A percentile compares a stretch with the other conserved stretches of the same genome.
phyloP scores from a whole-genome alignment of 2,888 invertebrate species.

The Sphecodes monilicornis region DNA sequence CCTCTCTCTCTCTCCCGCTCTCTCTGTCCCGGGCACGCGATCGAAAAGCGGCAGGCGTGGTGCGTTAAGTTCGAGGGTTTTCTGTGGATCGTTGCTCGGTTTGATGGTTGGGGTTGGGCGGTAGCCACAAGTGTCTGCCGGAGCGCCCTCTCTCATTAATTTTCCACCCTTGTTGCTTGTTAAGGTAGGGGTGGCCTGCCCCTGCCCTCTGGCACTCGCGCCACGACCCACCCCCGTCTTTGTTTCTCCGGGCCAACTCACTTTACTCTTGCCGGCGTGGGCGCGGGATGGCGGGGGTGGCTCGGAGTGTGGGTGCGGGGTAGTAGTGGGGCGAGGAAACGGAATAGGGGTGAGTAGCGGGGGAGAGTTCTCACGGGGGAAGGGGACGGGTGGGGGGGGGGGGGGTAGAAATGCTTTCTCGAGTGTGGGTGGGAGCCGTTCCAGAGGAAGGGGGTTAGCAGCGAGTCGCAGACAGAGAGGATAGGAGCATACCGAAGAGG shows the following conservation, averaged over 20 bases:
- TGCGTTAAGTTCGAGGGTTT: slow-evolving; percentile 73
- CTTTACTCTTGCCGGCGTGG: slow-evolving; percentile 64
- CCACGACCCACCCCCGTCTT: slow-evolving; percentile 65
- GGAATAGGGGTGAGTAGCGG: neutral
- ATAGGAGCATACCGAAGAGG: slow-evolving; percentile 37
- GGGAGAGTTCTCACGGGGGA: neutral
- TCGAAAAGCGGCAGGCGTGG: slow-evolving; percentile 63
- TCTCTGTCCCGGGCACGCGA: slow-evolving; percentile 50
- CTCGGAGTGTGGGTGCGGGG: neutral
- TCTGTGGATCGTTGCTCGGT: slow-evolving; percentile 75
- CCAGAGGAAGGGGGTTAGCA: slow-evolving; percentile 53
- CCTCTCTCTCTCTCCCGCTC: neutral
- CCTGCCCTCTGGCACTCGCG: slow-evolving; percentile 69
- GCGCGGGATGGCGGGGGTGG: slow-evolving; percentile 27
- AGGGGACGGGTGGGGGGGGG: slow-evolving; percentile 29
- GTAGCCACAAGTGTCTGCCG: slow-evolving; percentile 84
- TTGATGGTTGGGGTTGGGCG: slow-evolving; percentile 81
- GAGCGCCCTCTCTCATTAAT: slow-evolving; percentile 84
- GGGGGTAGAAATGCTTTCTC: slow-evolving; percentile 79
- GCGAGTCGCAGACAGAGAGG: slow-evolving; percentile 55
- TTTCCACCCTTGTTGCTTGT: slow-evolving; percentile 84
- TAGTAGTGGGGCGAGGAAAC: neutral
- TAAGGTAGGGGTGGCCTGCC: slow-evolving; percentile 79
- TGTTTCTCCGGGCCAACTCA: slow-evolving; percentile 73
- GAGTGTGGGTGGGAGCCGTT: slow-evolving; percentile 69